These are phyloP conservation scores for Papilio xuthus DNA, from an alignment of 1,140 invertebrate species.

Conservation along the genomic window DNA sequence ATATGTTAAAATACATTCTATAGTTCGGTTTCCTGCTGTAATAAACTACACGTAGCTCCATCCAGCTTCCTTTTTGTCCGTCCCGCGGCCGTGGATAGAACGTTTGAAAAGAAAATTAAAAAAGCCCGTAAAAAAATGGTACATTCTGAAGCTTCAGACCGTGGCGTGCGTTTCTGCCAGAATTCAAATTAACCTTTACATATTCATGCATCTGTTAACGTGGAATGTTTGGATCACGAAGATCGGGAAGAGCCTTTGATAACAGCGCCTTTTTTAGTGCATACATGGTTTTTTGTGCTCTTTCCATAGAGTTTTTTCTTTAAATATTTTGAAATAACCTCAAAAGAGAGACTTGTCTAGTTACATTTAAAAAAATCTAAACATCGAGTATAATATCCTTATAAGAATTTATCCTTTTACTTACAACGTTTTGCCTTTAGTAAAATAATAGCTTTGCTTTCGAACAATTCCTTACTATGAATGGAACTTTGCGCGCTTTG, in stretches of 20 bases:
- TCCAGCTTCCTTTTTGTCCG: slow-evolving; percentile 5
- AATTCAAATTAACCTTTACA: slow-evolving; percentile 36
- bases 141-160: slow-evolving; percentile 49
- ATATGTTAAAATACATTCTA: not conserved
- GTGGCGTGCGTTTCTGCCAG: slow-evolving; percentile 41
- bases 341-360: too few species aligned
- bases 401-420: not conserved
- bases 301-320: not conserved
- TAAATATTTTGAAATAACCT: not conserved
- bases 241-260: slow-evolving; percentile 28
- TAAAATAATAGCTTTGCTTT: slow-evolving; percentile 13
- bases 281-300: not conserved
- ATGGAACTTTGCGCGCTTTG: slow-evolving; percentile 21
- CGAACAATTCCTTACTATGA: slow-evolving; percentile 14
- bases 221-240: slow-evolving; percentile 27
- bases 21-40: slow-evolving; percentile 3
- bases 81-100: slow-evolving; percentile 16
- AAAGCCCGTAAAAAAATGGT: slow-evolving; percentile 49
- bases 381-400: not conserved
- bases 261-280: not conserved
- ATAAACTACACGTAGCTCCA: not conserved
- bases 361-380: not conserved
- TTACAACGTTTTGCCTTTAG: not conserved
- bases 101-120: slow-evolving; percentile 37
- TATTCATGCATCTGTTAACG: slow-evolving; percentile 34